Base-by-base conservation (phyloP, 1,140 invertebrate genomes). In the Dolichoris vasculosae region DNA sequence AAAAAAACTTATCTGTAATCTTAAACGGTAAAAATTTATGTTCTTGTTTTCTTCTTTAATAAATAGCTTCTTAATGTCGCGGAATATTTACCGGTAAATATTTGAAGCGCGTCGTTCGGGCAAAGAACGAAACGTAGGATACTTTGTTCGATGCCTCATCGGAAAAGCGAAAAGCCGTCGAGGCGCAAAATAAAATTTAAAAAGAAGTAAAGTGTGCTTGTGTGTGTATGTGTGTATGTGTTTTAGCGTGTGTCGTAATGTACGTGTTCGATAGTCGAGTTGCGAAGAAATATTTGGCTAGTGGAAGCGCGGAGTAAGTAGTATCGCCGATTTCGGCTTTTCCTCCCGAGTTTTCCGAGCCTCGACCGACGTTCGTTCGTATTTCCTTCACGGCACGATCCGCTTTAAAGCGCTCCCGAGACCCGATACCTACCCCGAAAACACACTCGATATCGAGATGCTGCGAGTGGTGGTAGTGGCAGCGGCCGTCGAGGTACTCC, bases 361-460 rank as follows among this genome's bases (percentile, higher is more conserved):
- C 26, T 26, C 9, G 35, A 79, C 8, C 17, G 0, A 17, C 38
- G 23, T 30, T 64, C 38, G 32, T 23, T 63, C 55, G 6, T 1
- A n/a, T 17, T 38, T 38, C 51, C 55, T 63, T 32, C 11, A 55
- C 71, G 71, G 20, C 15, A 59, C 55, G 82, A 26, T 20, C 15
- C 23, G 38, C 71, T 83, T 63, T 64, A 77, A 83, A 83, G 59
- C 73, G 55, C 82, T 77, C 73, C 38, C 38, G 73, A 20, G 69
- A 55, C 67, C 78, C 78, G 78, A n/a, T 11, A 48, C 26, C 55
- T 9, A 30, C 32, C 63, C 67, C 17, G 40, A 63, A 59, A 32
- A 73, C 76, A 51, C 75, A 38, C 82, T 69, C 75, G 63, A 80
- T 79, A 84, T 84, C 75, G 83, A 73, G 76, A 69, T 32, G 64